Base-by-base conservation (phyloP, 2,113 vertebrate genomes). In the Leptocoma aspasia region DNA sequence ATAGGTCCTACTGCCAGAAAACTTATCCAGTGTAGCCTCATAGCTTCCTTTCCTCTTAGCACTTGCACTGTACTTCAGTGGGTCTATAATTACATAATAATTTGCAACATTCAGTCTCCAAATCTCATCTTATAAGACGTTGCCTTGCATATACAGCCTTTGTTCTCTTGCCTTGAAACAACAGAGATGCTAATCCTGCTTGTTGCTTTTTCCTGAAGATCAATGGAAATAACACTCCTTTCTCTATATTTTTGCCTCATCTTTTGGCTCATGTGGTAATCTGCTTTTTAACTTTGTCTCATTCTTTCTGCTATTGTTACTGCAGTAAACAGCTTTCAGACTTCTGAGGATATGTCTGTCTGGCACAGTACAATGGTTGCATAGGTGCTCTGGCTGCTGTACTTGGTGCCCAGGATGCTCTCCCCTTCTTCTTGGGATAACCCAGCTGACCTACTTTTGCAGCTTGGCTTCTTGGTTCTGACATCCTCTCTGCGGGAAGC, bases 361-460 rank as follows among this genome's bases (percentile, higher is more conserved):
- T 76, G 27, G 27, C 31, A 39, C 37, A n/a, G 15, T 14, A 13
- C 19, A 23, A 0, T 61, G 37, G 13, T 44, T 53, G 16, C 0
- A 0, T 15, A 27, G 52, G 35, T 26, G 42, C n/a, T 17, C 15
- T 75, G 47, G 23, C 39, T 7, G 33, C 53, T 54, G 0, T 20
- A 16, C 11, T 20, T 7, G 2, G 8, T 33, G 37, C 15, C 26
- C 41, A 69, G 35, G 22, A 22, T 72, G n/a, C n/a, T 77, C 18
- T 80, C 7, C 16, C 13, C 16, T 86, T 72, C 44, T 69, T 57
- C 33, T 26, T 82, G 47, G 9, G 31, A 21, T 76, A 72, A 35
- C 39, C n/a, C 47, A 31, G 13, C 11, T 72, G 59, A 69, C 31
- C n/a, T 61, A 6, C 28, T 77, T 90, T 44, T 86, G 39, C 65